phyloP scores from a whole-genome alignment of 2,888 invertebrate species.

The Cantharis flavilabris region DNA sequence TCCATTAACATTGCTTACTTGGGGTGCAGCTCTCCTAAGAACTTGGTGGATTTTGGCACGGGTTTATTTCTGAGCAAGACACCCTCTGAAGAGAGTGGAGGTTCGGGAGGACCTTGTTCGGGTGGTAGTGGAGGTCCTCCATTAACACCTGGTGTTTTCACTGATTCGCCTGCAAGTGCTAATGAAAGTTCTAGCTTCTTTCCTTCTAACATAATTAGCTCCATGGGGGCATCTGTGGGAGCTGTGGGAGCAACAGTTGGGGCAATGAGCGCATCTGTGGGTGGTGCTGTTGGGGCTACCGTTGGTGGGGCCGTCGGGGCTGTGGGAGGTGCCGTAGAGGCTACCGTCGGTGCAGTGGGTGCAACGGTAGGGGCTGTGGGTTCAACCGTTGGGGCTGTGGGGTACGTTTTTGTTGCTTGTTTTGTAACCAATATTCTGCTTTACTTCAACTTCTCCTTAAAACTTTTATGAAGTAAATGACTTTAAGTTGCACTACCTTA shows the following conservation, averaged over 20 bases:
- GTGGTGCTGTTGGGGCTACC: slow-evolving; percentile 46
- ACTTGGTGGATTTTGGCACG: slow-evolving; percentile 94
- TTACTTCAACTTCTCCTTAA: neutral
- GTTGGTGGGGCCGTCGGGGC: slow-evolving; percentile 48
- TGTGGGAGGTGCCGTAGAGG: slow-evolving; percentile 49
- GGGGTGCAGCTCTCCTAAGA: slow-evolving; percentile 80
- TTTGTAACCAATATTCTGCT: slow-evolving; percentile 17
- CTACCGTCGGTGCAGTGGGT: slow-evolving; percentile 48
- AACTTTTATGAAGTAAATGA: neutral
- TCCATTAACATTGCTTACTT: slow-evolving; percentile 40
- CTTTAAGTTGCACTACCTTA: neutral
- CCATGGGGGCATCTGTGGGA: slow-evolving; percentile 52
- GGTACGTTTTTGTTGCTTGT: slow-evolving; percentile 44
- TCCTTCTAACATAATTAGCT: slow-evolving; percentile 54
- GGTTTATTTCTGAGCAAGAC: slow-evolving; percentile 92
- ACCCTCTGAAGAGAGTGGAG: slow-evolving; percentile 86
- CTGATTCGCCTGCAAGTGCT: slow-evolving; percentile 63
- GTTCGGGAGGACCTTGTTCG: slow-evolving; percentile 56
- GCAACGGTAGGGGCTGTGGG: slow-evolving; percentile 46
- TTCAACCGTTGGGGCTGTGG: slow-evolving; percentile 47
- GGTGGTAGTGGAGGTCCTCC: slow-evolving; percentile 60
- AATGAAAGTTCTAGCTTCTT: slow-evolving; percentile 52
- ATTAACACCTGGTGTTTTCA: slow-evolving; percentile 65
- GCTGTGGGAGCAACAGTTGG: slow-evolving; percentile 51
- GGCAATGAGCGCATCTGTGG: slow-evolving; percentile 48